Conservation (phyloP, 2,888 invertebrate species). For the Melanotus villosus region DNA sequence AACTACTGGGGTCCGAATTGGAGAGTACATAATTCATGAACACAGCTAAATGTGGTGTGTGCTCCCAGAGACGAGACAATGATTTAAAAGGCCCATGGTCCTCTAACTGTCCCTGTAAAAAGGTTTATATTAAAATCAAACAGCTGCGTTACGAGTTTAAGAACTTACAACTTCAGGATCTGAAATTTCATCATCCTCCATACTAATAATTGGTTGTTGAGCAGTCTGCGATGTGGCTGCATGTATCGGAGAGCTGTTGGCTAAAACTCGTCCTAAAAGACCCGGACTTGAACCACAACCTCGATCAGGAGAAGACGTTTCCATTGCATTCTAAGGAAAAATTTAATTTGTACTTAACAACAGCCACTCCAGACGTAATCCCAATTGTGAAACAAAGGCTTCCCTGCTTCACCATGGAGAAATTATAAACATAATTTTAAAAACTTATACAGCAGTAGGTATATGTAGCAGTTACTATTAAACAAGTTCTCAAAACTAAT, state of each 20-base stretch:
- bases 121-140: too few relatives aligned
- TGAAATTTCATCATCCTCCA: conserved; percentile 96
- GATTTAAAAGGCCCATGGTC: conserved; percentile 93
- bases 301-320: conserved; percentile 66
- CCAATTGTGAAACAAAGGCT: too few relatives aligned
- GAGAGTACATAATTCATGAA: conserved; percentile 92
- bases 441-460: too few relatives aligned
- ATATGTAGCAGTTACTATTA: too few relatives aligned
- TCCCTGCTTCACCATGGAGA: too few relatives aligned
- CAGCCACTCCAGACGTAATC: too few relatives aligned
- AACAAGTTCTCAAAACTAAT: too few relatives aligned
- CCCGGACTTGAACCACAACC: conserved; percentile 46
- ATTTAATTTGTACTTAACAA: too few relatives aligned
- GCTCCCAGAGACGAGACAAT: conserved; percentile 84
- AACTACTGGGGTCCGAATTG: conserved; percentile 80
- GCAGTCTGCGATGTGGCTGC: conserved; percentile 67
- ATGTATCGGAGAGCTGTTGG: conserved; percentile 65
- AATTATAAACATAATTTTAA: too few relatives aligned
- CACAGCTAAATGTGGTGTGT: conserved; percentile 93
- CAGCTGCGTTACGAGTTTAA: not conserved
- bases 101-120: conserved; percentile 79
- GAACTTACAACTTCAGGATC: conserved; percentile 83
- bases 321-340: conserved; percentile 54
- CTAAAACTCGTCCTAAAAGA: conserved; percentile 51
- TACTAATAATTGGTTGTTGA: conserved; percentile 90